Evolutionary conservation across 2,888 invertebrate species (phyloP).

Genomic region (Scaptodrosophila latifasciaeformis): DNA sequence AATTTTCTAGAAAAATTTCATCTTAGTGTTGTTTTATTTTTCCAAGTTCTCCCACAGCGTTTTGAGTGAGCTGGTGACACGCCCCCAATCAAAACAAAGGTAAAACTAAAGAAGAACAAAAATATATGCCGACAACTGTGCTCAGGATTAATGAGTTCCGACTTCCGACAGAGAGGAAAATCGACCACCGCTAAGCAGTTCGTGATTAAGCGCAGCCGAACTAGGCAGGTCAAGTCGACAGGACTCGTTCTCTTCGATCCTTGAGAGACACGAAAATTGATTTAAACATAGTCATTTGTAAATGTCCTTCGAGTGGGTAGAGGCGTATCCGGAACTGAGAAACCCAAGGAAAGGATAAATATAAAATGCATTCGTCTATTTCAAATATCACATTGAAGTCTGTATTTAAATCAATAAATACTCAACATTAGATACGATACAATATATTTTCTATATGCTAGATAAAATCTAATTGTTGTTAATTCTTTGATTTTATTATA

Average conservation of each 20-base stretch:
- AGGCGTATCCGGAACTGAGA: neutral
- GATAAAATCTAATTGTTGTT: neutral
- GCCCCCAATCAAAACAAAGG: conserved; percentile 49
- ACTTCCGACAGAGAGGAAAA: conserved; percentile 51
- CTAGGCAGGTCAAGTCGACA: conserved; percentile 56
- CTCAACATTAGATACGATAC: conserved; percentile 8
- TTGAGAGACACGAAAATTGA: conserved; percentile 34
- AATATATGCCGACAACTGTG: conserved; percentile 40
- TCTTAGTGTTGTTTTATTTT: too few relatives aligned
- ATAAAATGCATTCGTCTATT: too few relatives aligned
- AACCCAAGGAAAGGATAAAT: neutral
- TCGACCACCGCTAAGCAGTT: conserved; percentile 23
- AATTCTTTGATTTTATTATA: neutral
- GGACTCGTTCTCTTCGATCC: conserved; percentile 43
- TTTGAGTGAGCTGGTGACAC: conserved; percentile 47
- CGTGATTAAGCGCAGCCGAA: conserved; percentile 50
- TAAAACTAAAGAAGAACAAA: conserved; percentile 60
- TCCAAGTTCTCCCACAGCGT: too few relatives aligned
- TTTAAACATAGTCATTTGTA: conserved; percentile 51
- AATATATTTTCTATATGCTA: conserved; percentile 17
- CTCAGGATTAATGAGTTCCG: conserved; percentile 64
- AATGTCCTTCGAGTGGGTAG: conserved; percentile 10
- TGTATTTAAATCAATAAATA: conserved; percentile 32
- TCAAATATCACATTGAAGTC: conserved; percentile 33
- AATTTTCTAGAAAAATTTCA: too few relatives aligned